These are phyloP conservation scores for Delphinapterus leucas DNA, from an alignment of 2,113 vertebrate species.

Conservation along the genomic window DNA sequence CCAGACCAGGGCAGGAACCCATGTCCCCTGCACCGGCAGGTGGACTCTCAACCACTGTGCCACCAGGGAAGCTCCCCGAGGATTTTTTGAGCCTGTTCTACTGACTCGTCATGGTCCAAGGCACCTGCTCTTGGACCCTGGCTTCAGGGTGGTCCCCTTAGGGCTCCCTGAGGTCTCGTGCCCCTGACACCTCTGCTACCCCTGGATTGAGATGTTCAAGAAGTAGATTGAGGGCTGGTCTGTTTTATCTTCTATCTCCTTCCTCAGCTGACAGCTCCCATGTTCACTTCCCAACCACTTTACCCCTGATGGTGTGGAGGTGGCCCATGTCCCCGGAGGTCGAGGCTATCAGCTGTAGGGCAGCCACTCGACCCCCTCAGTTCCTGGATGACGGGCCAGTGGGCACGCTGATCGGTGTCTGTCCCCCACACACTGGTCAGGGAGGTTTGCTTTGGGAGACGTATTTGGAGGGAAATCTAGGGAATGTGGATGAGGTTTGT, in stretches of 20 bases:
- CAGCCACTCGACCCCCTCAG: background rate
- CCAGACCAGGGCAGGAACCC: too few species aligned
- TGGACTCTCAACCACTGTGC: too few species aligned
- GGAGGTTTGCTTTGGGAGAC: background rate
- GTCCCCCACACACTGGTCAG: accelerated
- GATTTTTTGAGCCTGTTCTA: background rate
- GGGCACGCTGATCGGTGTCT: accelerated
- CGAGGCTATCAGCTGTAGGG: background rate
- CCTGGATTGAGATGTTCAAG: background rate
- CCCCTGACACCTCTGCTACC: accelerated
- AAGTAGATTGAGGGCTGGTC: accelerated
- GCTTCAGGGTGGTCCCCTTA: too few species aligned
- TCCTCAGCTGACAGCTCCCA: background rate
- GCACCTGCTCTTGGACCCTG: background rate
- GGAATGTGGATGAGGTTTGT: background rate
- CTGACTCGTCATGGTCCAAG: accelerated
- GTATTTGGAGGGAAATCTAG: background rate
- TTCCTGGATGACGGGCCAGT: background rate
- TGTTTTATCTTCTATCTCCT: background rate
- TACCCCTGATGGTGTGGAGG: accelerated
- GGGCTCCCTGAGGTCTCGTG: too few species aligned
- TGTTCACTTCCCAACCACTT: background rate
- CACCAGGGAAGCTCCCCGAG: too few species aligned
- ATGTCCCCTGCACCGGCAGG: too few species aligned
- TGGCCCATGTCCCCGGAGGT: background rate